Evolutionary conservation across 1,140 invertebrate genomes (phyloP).

Genomic region (Saccostrea glomerata): DNA sequence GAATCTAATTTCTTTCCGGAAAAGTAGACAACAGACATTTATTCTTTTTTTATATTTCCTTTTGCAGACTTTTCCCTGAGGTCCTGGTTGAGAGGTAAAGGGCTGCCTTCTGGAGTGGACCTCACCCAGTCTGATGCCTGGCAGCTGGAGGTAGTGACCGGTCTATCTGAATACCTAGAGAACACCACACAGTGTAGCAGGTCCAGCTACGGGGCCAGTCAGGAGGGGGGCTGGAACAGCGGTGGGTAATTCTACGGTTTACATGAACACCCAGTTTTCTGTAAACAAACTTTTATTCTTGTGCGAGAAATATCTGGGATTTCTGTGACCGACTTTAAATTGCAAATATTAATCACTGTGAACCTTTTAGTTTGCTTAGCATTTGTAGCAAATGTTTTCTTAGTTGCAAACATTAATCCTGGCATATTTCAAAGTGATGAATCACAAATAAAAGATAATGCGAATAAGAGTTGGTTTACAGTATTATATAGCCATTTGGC

Average conservation of each 20-base stretch:
- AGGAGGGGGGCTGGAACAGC: not conserved
- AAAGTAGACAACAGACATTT: not conserved
- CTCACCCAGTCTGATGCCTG: not conserved
- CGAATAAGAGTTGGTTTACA: too few relatives aligned
- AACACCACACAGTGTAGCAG: not conserved
- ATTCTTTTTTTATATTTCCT: not conserved
- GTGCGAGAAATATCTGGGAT: too few relatives aligned
- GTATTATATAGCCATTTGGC: too few relatives aligned
- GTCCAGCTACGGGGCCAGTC: not conserved
- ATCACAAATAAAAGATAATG: too few relatives aligned
- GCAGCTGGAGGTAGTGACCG: not conserved
- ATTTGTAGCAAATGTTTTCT: too few relatives aligned
- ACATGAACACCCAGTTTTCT: too few relatives aligned
- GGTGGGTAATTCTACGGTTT: not conserved
- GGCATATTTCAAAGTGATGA: too few relatives aligned
- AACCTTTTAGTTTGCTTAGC: too few relatives aligned
- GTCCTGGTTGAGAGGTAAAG: constrained; percentile 2
- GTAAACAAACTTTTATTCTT: too few relatives aligned
- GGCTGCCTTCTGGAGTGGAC: not conserved
- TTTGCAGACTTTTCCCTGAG: constrained; percentile 13
- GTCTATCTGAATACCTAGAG: not conserved
- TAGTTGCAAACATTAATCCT: too few relatives aligned
- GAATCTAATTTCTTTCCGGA: not conserved
- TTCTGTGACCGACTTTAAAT: too few relatives aligned
- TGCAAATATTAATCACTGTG: too few relatives aligned